Base-by-base conservation (phyloP, 1,140 invertebrate genomes). In the Andricus grossulariae region DNA sequence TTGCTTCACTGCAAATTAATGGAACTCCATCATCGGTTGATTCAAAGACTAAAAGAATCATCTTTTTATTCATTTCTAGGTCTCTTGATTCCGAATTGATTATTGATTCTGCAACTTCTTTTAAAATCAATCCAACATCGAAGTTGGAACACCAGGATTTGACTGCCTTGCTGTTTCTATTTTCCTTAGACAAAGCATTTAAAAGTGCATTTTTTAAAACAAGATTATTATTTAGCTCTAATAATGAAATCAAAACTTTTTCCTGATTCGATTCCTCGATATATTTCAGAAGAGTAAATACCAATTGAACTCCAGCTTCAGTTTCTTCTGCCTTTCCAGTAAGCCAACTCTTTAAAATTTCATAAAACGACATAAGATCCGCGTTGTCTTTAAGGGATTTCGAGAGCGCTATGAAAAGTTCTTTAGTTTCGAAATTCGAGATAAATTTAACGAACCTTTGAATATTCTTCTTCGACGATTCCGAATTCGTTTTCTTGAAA, bases 251-350 rank as follows among this genome's bases (percentile, higher is more conserved):
- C 71, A 95, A 88, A 54, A 94, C 88, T 15, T 83, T 82, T 71
- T 91, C 83, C 78, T 93, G 93, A 50, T 93, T 90, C 3, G 84
- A 79, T 21, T 90, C 82, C 60, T 89, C 82, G 71, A 93, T 84
- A 80, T 93, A 91, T 51, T 88, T 91, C 16, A 94, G 86, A 45
- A 95, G 85, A 74, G 90, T 90, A 83, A 95, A 94, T 75, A 93
- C 91, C 18, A 95, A 90, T 82, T 93, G 91, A 10, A 95, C 86
- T 5, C 93, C 80, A 73, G 86, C 81, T 55, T 93, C 92, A 10
- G 86, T 89, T 57, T 90, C 83, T 16, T 92, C 87, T 12, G 88
- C 84, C 45, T 88, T 87, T 52, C 87, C 84, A 5, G 84, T 83
- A 39, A 94, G 84, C 88, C 93, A 92, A 0, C 83, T 82, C 16